These are phyloP conservation scores for Chroicocephalus ridibundus DNA, from an alignment of 2,113 vertebrate species.

Conservation along the genomic window DNA sequence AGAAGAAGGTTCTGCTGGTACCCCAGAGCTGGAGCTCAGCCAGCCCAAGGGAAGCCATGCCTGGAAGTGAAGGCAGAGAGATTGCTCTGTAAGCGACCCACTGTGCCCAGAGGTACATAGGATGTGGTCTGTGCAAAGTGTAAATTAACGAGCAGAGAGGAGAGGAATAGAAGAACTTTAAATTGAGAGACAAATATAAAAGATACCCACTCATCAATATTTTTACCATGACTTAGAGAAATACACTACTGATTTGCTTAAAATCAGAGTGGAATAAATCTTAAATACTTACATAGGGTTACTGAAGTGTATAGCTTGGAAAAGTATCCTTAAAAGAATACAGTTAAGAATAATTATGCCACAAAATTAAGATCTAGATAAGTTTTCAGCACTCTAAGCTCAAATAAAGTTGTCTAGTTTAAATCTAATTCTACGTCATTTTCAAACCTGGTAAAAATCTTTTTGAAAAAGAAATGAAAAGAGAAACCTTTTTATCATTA, in stretches of 20 bases:
- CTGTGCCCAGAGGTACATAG: background rate
- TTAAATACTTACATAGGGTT: background rate
- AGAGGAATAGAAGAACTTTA: background rate
- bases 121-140: background rate
- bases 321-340: background rate
- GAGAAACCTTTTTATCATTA: constrained; percentile 28
- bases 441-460: background rate
- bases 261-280: background rate
- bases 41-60: background rate
- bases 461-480: background rate
- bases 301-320: background rate
- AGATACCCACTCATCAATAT: background rate
- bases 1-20: background rate
- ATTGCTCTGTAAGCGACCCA: background rate
- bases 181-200: background rate
- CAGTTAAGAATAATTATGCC: background rate
- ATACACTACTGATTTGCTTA: background rate
- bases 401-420: background rate
- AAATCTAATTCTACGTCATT: background rate
- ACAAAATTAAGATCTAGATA: background rate
- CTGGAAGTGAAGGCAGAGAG: background rate
- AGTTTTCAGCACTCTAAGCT: background rate
- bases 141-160: background rate
- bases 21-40: background rate
- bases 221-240: background rate